Percentiles rank a stretch among this genome's conserved stretches.
Conservation (phyloP, 2,797 vertebrate species). For the Hoplostethus mediterraneus region DNA sequence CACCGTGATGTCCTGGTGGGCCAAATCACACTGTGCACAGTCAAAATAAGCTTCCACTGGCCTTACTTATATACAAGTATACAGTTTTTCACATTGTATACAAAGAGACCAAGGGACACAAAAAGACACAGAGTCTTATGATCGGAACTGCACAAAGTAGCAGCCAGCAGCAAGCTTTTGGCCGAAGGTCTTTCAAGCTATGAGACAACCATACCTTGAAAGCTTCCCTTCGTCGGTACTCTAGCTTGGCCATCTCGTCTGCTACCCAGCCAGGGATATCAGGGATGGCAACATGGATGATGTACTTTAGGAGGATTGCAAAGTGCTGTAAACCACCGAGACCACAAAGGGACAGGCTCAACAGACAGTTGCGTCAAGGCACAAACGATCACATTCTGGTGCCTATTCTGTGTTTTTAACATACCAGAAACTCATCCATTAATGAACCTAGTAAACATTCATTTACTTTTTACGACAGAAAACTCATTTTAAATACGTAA, state of each 20-base stretch:
- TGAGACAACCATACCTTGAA: slow-evolving; percentile 86
- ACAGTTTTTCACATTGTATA: slow-evolving; percentile 28
- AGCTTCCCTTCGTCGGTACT: slow-evolving; percentile 90
- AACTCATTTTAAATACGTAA: neutral
- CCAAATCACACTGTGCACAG: neutral
- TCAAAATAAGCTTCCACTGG: slow-evolving; percentile 23
- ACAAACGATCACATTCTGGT: slow-evolving; percentile 27
- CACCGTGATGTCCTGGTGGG: slow-evolving; percentile 3
- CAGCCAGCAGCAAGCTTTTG: slow-evolving; percentile 54
- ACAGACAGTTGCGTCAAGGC: slow-evolving; percentile 30
- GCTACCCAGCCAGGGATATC: slow-evolving; percentile 91
- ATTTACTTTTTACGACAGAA: neutral
- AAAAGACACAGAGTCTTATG: slow-evolving; percentile 17
- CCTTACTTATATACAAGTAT: slow-evolving; percentile 5
- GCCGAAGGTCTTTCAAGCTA: slow-evolving; percentile 80
- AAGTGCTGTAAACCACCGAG: slow-evolving; percentile 85
- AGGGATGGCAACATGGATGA: slow-evolving; percentile 90
- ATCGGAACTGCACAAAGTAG: slow-evolving; percentile 24
- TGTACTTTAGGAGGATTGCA: slow-evolving; percentile 89
- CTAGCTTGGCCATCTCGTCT: slow-evolving; percentile 91
- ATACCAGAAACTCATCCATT: slow-evolving; percentile 24
- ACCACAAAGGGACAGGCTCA: slow-evolving; percentile 73
- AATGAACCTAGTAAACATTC: neutral
- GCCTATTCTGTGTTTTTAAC: neutral
- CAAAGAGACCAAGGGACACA: slow-evolving; percentile 29